Evolutionary conservation across 2,797 vertebrate species (phyloP).

Genomic region (Notolepis coatsorum): DNA sequence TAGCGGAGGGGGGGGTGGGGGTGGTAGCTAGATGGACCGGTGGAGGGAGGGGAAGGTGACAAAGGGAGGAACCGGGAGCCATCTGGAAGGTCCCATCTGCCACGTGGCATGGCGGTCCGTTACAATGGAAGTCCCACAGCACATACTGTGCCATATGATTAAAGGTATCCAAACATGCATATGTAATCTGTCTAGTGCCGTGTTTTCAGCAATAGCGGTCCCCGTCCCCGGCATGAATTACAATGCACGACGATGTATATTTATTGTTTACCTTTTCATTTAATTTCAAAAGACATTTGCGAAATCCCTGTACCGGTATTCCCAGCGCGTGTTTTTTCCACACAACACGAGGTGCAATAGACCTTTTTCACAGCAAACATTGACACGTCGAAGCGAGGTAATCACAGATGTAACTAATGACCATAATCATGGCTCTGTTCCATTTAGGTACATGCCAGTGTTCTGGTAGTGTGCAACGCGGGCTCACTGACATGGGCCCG

Average conservation of each 20-base stretch:
- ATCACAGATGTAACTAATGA: too few species aligned
- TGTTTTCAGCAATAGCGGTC: neutral
- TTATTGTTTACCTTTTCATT: neutral
- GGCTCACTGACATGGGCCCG: too few species aligned
- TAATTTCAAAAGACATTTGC: too few species aligned
- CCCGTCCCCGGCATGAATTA: neutral
- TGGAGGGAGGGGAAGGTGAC: neutral
- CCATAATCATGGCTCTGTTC: too few species aligned
- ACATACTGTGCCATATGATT: slow-evolving; percentile 38
- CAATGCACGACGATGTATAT: neutral
- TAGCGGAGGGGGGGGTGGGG: neutral
- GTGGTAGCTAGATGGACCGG: slow-evolving; percentile 4
- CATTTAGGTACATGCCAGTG: too few species aligned
- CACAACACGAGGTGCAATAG: too few species aligned
- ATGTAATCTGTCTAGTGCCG: slow-evolving; percentile 11
- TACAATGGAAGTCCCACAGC: slow-evolving; percentile 32
- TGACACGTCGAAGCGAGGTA: too few species aligned
- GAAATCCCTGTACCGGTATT: too few species aligned
- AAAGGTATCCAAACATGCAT: slow-evolving; percentile 39
- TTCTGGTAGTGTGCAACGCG: too few species aligned
- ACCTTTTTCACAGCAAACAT: too few species aligned
- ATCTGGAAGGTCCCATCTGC: slow-evolving; percentile 71
- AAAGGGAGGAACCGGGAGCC: slow-evolving; percentile 48
- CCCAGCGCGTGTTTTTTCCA: too few species aligned
- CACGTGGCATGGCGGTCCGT: slow-evolving; percentile 39